A percentile compares a stretch with the other conserved stretches of the same genome.
These are phyloP conservation scores for Gasteruption jaculator DNA, from an alignment of 2,888 invertebrate genomes.

Conservation along the genomic window DNA sequence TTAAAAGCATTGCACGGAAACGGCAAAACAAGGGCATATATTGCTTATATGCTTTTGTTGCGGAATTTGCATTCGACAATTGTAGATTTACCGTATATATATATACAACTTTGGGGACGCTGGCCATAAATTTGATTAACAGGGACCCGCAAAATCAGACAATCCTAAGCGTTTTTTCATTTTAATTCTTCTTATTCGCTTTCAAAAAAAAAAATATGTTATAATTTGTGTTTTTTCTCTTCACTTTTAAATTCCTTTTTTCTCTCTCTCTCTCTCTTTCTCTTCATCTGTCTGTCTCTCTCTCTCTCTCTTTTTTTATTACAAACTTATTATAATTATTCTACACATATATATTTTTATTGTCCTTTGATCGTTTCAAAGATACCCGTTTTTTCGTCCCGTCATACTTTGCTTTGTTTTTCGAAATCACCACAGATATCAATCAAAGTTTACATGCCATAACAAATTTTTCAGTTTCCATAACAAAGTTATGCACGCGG, in stretches of 20 bases:
- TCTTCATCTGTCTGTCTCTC: constrained; percentile 17
- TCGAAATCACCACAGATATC: no score
- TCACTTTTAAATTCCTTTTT: constrained; percentile 18
- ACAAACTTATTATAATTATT: constrained; percentile 37
- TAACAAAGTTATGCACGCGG: no score
- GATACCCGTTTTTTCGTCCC: no score
- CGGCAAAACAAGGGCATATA: no score
- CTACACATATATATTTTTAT: constrained; percentile 21
- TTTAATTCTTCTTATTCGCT: constrained; percentile 22
- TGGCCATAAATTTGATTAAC: constrained; percentile 53
- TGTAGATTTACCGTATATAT: constrained; percentile 24
- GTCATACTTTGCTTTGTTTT: no score
- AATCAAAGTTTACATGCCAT: no score
- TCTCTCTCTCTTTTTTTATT: constrained; percentile 25
- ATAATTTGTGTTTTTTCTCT: no score
- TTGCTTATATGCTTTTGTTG: no score
- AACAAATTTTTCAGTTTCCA: no score
- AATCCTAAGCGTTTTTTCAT: constrained; percentile 46
- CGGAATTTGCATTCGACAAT: no score
- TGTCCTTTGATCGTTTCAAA: constrained; percentile 58
- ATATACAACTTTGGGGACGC: constrained; percentile 52
- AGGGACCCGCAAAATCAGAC: constrained; percentile 52
- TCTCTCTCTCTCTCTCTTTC: constrained; percentile 4
- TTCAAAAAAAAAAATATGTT: no score
- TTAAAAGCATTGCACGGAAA: no score